Conservation (phyloP, 2,113 vertebrate species). For the Irena cyanogastra region DNA sequence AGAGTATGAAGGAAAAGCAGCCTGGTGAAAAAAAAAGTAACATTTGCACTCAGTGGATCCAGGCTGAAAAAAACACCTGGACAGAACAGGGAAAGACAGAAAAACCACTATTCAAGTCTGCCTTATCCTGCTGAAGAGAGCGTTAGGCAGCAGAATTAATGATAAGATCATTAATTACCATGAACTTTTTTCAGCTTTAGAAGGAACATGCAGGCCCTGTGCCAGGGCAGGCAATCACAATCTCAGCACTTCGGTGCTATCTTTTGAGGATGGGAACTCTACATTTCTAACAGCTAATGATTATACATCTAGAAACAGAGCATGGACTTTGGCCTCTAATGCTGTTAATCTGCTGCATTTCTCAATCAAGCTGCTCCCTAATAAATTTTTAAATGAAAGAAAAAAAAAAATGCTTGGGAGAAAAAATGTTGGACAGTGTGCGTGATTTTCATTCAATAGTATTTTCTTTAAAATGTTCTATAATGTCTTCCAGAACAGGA, state of each 20-base stretch:
- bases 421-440: background rate
- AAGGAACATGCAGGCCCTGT: background rate
- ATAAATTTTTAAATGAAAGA: background rate
- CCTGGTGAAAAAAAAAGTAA: background rate
- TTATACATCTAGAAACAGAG: constrained; percentile 48
- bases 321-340: constrained; percentile 24
- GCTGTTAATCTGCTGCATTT: background rate
- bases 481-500: background rate
- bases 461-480: background rate
- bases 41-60: background rate
- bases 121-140: background rate
- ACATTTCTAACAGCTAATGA: constrained; percentile 49
- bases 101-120: background rate
- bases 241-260: background rate
- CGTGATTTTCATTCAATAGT: background rate
- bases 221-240: background rate
- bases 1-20: background rate
- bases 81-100: background rate
- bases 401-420: background rate
- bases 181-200: background rate
- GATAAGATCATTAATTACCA: background rate
- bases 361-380: background rate
- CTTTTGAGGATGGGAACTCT: background rate
- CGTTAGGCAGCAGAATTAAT: background rate
- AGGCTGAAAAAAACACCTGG: background rate